Conservation (phyloP, 2,113 vertebrate genomes). For the Boulengeromyrus knoepffleri region DNA sequence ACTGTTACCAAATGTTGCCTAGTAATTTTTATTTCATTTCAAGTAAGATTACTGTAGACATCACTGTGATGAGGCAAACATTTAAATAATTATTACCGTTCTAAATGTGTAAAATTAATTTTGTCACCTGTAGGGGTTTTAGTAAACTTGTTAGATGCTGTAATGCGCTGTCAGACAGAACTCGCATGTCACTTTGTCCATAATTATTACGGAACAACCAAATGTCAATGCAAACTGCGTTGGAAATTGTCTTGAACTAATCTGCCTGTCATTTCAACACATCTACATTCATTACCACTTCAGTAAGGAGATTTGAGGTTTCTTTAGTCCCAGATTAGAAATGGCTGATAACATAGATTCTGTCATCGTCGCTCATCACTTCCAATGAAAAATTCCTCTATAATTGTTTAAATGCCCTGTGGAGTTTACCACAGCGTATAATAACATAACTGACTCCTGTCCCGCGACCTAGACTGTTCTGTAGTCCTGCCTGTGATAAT, state of each 20-base stretch:
- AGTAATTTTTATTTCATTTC: not conserved
- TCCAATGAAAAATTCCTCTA: not conserved
- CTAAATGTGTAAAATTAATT: not conserved
- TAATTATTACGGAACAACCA: not conserved
- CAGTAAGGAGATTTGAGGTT: not conserved
- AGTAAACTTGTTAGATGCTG: not conserved
- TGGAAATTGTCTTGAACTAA: not conserved
- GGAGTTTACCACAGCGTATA: not conserved
- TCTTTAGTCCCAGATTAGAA: not conserved
- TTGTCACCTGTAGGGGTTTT: not conserved
- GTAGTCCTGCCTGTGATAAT: not conserved
- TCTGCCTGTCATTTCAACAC: conserved; percentile 1
- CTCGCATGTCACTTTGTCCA: not conserved
- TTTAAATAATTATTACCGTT: not conserved
- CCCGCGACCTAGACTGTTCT: not conserved
- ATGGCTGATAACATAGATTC: not conserved
- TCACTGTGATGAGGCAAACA: not conserved
- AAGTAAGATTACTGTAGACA: not conserved
- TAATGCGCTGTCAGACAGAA: not conserved
- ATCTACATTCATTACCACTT: not conserved
- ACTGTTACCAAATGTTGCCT: not conserved
- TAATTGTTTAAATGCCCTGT: not conserved
- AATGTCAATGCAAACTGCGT: not conserved
- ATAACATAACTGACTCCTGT: not conserved
- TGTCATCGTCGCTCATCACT: not conserved